Evolutionary conservation across 2,113 vertebrate genomes (phyloP), one percentile per base, ranked within the genome.

Genomic region (Osmerus eperlanus): DNA sequence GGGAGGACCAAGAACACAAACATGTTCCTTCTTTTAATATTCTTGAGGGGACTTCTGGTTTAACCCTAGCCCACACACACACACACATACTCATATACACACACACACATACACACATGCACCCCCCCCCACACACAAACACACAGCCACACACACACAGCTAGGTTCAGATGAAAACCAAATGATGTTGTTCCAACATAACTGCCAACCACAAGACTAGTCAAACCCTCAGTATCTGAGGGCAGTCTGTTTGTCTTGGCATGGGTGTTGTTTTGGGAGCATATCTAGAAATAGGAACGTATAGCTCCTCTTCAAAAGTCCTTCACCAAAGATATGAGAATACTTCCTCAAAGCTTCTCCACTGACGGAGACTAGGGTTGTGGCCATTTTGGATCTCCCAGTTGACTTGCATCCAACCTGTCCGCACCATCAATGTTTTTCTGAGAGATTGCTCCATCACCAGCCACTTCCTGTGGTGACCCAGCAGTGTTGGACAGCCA

Each of bases 181-280:
- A 47, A 47, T 47, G 9, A 47, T 11, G 41, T 47, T 47, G 41
- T 47, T 47, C 41, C 41, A 47, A 47, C 41, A 12, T 11, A 47
- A 47, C 41, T 11, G 41, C 41, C 41, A 12, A 47, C 9, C 41
- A 47, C 41, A 47, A 12, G 41, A 47, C 41, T 12, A 47, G 32
- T 36, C 32, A 36, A 36, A 36, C 32, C 32, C 32, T 36, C 32
- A 8, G 86, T 76, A 79, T 82, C 74, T 80, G 89, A 86, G 68
- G 75, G 67, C 12, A 14, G 41, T 14, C 11, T 75, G 78, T 85
- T 86, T 83, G 65, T 64, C 71, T 79, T 83, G 81, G 80, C 68
- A 1, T 19, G 8, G 21, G 28, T 65, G 77, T 63, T 80, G 61
- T 59, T 68, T 63, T 64, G 67, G 67, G 75, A 68, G 64, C 71